A percentile compares a stretch with the other conserved stretches of the same genome.
phyloP scores from a whole-genome alignment of 1,140 invertebrate genomes.

The Bombus confusus region DNA sequence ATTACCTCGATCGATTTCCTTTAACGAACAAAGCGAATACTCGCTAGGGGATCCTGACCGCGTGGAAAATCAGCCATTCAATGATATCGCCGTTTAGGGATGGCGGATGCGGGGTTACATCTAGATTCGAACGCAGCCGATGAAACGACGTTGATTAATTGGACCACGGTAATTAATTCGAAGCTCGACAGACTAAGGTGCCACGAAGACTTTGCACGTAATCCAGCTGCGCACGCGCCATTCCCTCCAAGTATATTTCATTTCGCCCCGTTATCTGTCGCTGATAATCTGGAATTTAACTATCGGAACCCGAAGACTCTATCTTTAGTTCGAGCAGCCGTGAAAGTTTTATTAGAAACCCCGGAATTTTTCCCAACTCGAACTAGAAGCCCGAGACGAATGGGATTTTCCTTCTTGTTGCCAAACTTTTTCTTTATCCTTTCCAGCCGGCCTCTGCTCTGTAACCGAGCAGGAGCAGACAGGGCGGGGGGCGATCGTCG shows the following conservation, averaged over 20 bases:
- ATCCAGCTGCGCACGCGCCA: background rate
- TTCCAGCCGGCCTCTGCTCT: background rate
- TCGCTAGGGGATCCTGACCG: background rate
- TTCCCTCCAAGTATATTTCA: background rate
- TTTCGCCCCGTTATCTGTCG: conserved; percentile 24
- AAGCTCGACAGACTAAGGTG: conserved; percentile 31
- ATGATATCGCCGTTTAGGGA: conserved; percentile 39
- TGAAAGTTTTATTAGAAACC: conserved; percentile 32
- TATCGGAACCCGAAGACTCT: background rate
- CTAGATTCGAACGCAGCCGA: background rate
- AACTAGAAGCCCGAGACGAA: background rate
- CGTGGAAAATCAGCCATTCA: conserved; percentile 35
- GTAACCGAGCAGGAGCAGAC: background rate
- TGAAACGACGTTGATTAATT: conserved; percentile 51
- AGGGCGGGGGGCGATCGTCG: background rate
- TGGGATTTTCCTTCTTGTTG: conserved; percentile 2
- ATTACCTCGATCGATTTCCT: conserved; percentile 4
- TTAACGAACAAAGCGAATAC: background rate
- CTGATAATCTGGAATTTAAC: conserved; percentile 39
- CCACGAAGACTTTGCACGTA: conserved; percentile 27
- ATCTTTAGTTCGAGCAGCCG: background rate
- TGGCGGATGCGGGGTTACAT: background rate
- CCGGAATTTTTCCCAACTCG: conserved; percentile 17
- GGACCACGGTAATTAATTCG: conserved; percentile 40
- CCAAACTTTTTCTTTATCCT: background rate